Conservation (phyloP, 2,888 invertebrate genomes). For the Rhogogaster chlorosoma region DNA sequence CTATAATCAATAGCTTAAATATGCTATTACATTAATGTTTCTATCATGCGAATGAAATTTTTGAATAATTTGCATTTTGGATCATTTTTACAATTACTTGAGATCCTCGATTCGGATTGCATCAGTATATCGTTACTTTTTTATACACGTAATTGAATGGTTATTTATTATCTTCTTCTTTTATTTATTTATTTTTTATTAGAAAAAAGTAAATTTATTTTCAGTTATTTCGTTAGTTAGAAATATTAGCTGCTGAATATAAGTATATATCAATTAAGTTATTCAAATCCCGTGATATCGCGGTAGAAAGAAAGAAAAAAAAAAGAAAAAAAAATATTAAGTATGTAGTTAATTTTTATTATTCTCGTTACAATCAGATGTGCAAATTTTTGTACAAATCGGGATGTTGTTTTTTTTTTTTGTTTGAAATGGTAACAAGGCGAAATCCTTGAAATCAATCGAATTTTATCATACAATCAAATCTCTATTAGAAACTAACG, state of each 20-base stretch:
- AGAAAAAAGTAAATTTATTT: not conserved
- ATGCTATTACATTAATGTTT: not conserved
- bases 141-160: not conserved
- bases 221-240: not conserved
- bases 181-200: too few species aligned
- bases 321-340: not conserved
- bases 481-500: not conserved
- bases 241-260: not conserved
- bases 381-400: not conserved
- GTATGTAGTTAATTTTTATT: not conserved
- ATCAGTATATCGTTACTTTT: not conserved
- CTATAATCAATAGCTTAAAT: not conserved
- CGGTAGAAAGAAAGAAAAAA: not conserved
- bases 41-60: not conserved
- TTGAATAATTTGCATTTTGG: not conserved
- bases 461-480: not conserved
- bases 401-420: not conserved
- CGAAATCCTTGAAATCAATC: not conserved
- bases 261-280: not conserved
- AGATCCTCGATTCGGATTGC: not conserved
- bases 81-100: slow-evolving; percentile 1
- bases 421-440: slow-evolving; percentile 11
- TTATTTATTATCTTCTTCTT: too few species aligned
- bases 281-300: not conserved
- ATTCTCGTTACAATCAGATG: slow-evolving; percentile 18